These are phyloP conservation scores for Macrochelys suwanniensis DNA, from an alignment of 2,797 vertebrate species.

Conservation along the genomic window DNA sequence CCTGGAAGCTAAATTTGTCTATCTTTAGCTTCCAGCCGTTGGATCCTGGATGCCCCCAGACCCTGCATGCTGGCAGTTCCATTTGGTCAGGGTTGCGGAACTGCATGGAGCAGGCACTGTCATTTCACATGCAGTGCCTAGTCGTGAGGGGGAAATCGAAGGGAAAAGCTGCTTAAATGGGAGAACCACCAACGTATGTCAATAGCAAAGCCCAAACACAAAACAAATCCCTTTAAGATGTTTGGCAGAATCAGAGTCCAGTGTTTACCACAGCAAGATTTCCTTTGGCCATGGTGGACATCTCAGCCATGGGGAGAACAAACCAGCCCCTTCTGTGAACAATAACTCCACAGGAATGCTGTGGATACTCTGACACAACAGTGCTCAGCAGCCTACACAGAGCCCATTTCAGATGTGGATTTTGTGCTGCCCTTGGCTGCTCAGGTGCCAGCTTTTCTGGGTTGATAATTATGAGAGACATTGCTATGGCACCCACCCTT, in stretches of 20 bases:
- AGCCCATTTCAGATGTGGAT: fast-evolving
- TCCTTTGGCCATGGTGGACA: background rate
- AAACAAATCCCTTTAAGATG: fast-evolving
- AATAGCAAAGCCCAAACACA: background rate
- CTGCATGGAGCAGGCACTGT: no score
- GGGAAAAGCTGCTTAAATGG: background rate
- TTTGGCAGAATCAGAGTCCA: background rate
- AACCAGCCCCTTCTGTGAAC: background rate
- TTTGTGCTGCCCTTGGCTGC: background rate
- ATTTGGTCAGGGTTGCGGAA: no score
- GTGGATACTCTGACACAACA: background rate
- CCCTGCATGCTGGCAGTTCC: background rate
- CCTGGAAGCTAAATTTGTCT: background rate
- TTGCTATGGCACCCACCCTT: fast-evolving
- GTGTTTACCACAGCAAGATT: background rate
- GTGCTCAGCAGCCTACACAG: background rate
- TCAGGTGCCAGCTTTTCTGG: background rate
- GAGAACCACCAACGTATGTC: background rate
- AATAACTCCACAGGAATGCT: background rate
- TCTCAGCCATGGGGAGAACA: background rate
- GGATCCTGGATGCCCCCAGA: background rate
- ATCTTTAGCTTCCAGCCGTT: background rate
- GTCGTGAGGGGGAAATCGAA: background rate
- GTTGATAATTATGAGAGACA: fast-evolving
- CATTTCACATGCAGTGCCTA: background rate